Evolutionary conservation across 1,140 invertebrate species (phyloP), one percentile per base, ranked within the genome.

Genomic region (Camponotus floridanus): DNA sequence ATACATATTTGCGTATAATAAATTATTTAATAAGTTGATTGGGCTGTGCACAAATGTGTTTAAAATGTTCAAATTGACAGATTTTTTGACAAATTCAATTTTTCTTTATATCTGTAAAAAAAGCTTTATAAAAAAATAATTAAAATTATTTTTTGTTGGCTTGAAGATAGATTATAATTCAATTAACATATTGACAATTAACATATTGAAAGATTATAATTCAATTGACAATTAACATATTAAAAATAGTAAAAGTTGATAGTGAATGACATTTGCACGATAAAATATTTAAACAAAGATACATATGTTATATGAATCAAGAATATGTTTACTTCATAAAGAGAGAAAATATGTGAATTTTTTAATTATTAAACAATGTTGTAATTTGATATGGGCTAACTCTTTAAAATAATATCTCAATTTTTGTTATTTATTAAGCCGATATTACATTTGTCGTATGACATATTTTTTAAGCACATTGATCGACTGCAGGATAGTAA

Each of bases 21-120:
- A 74, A 59, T 61, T 61, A 31, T 76, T 74, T 59, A 74, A 18
- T 51, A 18, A 6, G n/a, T 76, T 26, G 13, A 39, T n/a, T 39
- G 7, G 9, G 3, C 26, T 18, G 13, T 33, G 9, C 3, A 48
- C 13, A 3, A 3, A 48, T 13, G 26, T 31, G 1, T n/a, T 26
- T 74, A 13, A 74, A 7, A 26, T 21, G 39, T 11, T 61, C 31
- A 61, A 31, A 61, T 61, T 61, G 11, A 62, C 0, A 4, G 9
- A 26, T 1, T 3, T 13, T 5, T n/a, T n/a, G 51, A 3, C 7
- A 6, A 55, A 51, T 51, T 51, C 15, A 48, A 13, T 48, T 48
- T 48, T 48, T 15, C 3, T 15, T 0, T 15, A 48, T 48, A 15
- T 45, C 42, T 45, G 11, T 9, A 45, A 45, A 6, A 39, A 39